phyloP scores from a whole-genome alignment of 2,797 vertebrate genomes.

The Saxicola maurus region DNA sequence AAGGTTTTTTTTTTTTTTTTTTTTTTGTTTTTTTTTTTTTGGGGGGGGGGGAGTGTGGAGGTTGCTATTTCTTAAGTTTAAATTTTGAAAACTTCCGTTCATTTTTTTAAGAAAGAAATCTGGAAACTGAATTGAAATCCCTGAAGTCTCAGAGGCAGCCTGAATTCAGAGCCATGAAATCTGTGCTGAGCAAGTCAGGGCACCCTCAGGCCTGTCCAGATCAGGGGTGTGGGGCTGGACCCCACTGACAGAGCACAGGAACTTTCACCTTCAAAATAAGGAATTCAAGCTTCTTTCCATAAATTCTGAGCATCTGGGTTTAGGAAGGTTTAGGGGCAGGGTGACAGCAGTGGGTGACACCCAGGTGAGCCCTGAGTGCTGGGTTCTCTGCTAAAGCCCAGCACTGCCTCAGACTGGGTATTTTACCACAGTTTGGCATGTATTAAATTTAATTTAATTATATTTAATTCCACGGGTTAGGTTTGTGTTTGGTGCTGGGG shows the following conservation, averaged over 20 bases:
- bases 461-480: neutral
- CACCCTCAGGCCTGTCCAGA: neutral
- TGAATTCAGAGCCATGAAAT: neutral
- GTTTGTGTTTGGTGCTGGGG: neutral
- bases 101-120: neutral
- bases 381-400: neutral
- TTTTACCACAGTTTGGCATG: neutral
- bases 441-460: neutral
- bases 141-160: neutral
- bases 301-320: neutral
- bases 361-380: neutral
- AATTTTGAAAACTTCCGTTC: neutral
- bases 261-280: neutral
- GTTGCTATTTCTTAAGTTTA: neutral
- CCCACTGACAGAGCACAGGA: accelerated
- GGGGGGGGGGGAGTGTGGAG: accelerated
- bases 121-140: neutral
- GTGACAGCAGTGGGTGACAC: accelerated
- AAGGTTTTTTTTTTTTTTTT: neutral
- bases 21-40: neutral
- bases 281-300: neutral
- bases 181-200: neutral
- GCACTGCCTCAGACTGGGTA: neutral
- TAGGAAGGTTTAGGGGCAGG: neutral
- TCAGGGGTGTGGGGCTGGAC: neutral